Evolutionary conservation across 2,888 invertebrate species (phyloP).

Genomic region (Elysia crispata): DNA sequence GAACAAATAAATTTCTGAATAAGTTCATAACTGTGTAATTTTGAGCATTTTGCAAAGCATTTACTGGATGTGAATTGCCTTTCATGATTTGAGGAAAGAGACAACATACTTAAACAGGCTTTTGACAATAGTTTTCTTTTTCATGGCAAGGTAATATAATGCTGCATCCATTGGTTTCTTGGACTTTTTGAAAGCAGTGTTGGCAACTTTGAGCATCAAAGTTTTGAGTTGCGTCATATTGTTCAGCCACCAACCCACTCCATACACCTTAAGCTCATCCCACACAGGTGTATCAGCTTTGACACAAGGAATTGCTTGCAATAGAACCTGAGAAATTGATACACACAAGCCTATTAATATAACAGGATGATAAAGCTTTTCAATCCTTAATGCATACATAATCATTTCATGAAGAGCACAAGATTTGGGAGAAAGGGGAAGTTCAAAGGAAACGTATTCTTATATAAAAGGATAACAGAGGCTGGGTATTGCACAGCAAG

Average conservation of each 20-base stretch:
- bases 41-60: no score
- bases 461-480: no score
- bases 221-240: conserved; percentile 85
- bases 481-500: no score
- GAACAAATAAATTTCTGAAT: no score
- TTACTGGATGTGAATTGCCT: no score
- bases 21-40: no score
- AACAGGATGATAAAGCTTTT: not conserved
- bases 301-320: conserved; percentile 86
- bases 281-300: conserved; percentile 83
- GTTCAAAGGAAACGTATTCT: no score
- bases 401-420: no score
- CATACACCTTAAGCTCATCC: conserved; percentile 92
- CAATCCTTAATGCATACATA: no score
- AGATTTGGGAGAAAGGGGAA: no score
- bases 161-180: conserved; percentile 99
- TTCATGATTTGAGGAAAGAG: no score
- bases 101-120: conserved; percentile 85
- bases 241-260: conserved; percentile 97
- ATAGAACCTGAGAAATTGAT: conserved; percentile 82
- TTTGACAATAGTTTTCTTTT: conserved; percentile 97
- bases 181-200: conserved; percentile 92
- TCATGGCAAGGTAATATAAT: conserved; percentile 97
- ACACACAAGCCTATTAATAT: not conserved
- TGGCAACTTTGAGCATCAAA: conserved; percentile 83